phyloP scores from a whole-genome alignment of 2,113 vertebrate species.

The Rissa tridactyla region DNA sequence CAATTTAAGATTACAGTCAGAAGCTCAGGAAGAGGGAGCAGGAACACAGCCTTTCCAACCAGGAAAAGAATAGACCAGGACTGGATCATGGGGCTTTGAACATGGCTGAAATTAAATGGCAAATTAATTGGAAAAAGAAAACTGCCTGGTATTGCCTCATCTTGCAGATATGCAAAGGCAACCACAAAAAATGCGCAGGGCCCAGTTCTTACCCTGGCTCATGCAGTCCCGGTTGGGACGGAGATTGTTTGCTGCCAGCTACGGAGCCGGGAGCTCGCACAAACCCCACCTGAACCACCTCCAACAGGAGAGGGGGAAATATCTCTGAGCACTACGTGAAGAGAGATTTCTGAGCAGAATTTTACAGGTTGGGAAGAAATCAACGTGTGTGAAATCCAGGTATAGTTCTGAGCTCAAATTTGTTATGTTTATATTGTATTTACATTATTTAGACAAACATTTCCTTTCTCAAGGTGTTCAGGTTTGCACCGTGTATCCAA shows the following conservation, averaged over 20 bases:
- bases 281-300: neutral
- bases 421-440: neutral
- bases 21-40: neutral
- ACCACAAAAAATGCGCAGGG: neutral
- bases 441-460: neutral
- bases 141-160: neutral
- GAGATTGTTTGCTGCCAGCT: neutral
- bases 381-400: neutral
- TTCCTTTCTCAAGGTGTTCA: neutral
- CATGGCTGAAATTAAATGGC: neutral
- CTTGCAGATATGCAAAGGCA: neutral
- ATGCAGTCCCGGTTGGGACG: neutral
- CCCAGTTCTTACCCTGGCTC: neutral
- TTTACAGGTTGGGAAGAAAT: neutral
- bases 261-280: neutral
- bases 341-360: neutral
- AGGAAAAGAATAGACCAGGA: neutral
- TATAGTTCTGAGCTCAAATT: neutral
- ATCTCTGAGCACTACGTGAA: accelerated
- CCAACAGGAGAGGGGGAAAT: neutral
- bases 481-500: neutral
- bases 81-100: accelerated
- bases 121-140: neutral
- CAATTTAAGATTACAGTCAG: too few relatives aligned
- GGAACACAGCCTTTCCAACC: neutral